phyloP scores from a whole-genome alignment of 2,113 vertebrate genomes.

The Ranitomeya imitator region DNA sequence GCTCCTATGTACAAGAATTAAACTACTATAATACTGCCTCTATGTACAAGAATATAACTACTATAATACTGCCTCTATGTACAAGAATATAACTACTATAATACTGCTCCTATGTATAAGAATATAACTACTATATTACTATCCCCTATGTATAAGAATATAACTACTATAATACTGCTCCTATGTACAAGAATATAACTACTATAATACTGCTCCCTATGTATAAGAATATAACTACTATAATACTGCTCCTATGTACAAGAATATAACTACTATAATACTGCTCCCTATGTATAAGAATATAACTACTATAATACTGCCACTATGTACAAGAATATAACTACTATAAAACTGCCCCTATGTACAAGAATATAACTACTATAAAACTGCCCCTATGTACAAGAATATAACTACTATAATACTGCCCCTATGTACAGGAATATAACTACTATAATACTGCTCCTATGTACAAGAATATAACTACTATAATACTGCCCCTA shows the following conservation, averaged over 20 bases:
- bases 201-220: not conserved
- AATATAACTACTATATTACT: not conserved
- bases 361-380: not conserved
- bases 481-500: not conserved
- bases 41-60: not conserved
- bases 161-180: not conserved
- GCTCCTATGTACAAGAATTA: not conserved
- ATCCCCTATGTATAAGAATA: no score
- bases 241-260: not conserved
- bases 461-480: not conserved
- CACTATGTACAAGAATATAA: not conserved
- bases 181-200: not conserved
- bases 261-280: slow-evolving; percentile 2
- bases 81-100: not conserved
- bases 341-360: not conserved
- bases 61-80: not conserved
- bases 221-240: not conserved
- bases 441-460: not conserved
- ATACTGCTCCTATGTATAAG: not conserved
- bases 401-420: not conserved
- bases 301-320: not conserved
- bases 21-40: not conserved
- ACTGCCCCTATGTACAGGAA: not conserved
- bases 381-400: not conserved
- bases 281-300: not conserved